These are phyloP conservation scores for Ispidina picta DNA, from an alignment of 2,797 vertebrate species.

Conservation along the genomic window DNA sequence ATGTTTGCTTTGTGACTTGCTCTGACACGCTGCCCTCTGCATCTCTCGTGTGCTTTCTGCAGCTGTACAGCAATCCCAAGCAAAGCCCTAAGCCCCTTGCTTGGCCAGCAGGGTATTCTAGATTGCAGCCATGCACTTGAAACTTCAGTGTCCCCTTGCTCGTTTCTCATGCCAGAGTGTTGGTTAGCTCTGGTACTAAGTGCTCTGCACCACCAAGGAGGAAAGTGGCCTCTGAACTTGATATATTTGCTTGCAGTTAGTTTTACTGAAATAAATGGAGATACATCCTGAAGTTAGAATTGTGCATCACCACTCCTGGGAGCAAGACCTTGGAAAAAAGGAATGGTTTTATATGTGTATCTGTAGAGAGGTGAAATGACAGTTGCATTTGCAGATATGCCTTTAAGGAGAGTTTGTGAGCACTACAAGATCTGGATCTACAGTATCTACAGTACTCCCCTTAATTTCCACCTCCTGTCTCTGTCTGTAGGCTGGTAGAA, in stretches of 20 bases:
- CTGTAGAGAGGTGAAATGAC: background rate
- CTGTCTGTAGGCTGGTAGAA: background rate
- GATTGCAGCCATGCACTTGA: background rate
- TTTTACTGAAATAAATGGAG: background rate
- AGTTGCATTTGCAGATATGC: background rate
- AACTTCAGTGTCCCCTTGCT: background rate
- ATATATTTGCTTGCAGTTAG: background rate
- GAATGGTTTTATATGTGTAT: background rate
- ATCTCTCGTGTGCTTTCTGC: background rate
- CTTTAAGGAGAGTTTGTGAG: background rate
- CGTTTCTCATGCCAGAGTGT: background rate
- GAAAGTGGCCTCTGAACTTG: background rate
- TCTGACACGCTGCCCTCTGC: background rate
- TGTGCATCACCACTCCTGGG: background rate
- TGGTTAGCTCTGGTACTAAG: background rate
- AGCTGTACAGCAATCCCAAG: background rate
- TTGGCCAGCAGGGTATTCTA: background rate
- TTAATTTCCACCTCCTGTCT: background rate
- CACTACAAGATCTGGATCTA: background rate
- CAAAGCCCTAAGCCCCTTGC: background rate
- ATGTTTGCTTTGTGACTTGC: background rate
- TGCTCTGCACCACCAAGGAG: background rate
- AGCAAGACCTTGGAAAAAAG: background rate
- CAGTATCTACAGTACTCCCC: background rate
- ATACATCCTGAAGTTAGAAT: background rate